phyloP scores from a whole-genome alignment of 2,113 vertebrate species.

The Megaptera novaeangliae region DNA sequence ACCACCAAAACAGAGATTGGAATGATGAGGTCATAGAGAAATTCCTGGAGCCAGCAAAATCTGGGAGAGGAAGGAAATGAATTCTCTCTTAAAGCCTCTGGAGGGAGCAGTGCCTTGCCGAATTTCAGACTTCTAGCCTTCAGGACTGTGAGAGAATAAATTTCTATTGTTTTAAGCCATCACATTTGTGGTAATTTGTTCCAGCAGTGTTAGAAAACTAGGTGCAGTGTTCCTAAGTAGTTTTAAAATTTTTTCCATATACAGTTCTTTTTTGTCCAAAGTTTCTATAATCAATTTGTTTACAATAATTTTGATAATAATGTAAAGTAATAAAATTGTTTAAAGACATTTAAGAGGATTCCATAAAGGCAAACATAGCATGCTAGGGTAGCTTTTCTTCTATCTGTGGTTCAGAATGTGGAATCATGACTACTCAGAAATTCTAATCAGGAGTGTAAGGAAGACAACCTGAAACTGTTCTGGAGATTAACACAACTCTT shows the following conservation, averaged over 20 bases:
- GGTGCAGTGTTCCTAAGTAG: background rate
- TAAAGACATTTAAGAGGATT: background rate
- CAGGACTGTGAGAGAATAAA: background rate
- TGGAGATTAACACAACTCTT: background rate
- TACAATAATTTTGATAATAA: background rate
- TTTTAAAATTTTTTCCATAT: background rate
- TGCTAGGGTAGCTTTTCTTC: background rate
- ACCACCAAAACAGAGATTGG: background rate
- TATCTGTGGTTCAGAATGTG: background rate
- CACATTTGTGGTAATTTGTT: background rate
- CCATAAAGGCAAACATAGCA: background rate
- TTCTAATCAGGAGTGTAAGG: background rate
- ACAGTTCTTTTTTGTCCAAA: background rate
- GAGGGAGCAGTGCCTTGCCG: background rate
- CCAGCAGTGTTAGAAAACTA: background rate
- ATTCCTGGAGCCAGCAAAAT: background rate
- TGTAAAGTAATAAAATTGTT: background rate
- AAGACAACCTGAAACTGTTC: background rate
- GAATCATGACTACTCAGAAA: background rate
- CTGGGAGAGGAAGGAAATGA: background rate
- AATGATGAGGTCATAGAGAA: background rate
- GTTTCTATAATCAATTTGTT: background rate
- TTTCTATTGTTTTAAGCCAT: background rate
- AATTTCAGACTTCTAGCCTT: background rate
- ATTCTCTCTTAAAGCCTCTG: background rate